Base-by-base conservation (phyloP, 2,888 invertebrate species). In the Dryobotodes eremita region DNA sequence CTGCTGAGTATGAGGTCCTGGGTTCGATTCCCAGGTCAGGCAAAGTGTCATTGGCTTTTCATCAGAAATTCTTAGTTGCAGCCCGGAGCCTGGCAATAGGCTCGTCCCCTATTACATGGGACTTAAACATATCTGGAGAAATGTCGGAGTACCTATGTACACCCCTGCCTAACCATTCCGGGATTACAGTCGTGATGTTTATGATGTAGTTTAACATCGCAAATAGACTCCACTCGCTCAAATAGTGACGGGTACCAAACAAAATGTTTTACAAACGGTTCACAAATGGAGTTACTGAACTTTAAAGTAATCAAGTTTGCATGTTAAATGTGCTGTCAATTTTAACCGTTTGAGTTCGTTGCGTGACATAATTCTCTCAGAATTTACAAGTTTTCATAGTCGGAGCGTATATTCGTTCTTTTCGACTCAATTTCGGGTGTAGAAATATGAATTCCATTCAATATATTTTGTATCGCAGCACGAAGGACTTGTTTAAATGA, bases 321-420 rank as follows among this genome's bases (percentile, higher is more conserved):
- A 77, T 77, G 31, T 68, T 66, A 8, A 77, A 62, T 31, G 42
- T 78, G 20, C 68, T 78, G 79, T 68, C 66, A 83, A 68, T 77
- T 55, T 78, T n/a, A 55, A 48, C 20, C 42, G 36, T 62, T 59
- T 62, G 26, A 42, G 17, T 50, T 62, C 55, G 13, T 36, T 53
- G 50, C 20, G 48, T 55, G 61, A 10, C 53, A 48, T 42, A 48
- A 62, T 42, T 48, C 65, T 4, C 46, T 36, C 50, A 55, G 3
- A 75, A 64, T 79, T 73, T 75, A 50, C 61, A 55, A 75, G 11
- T 31, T 20, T 48, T 8, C n/a, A 36, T 23, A 55, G 48, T 53
- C 23, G 2, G 4, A 64, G 57, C 48, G 26, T 55, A 48, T 73
- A 73, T 55, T 75, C 73, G 61, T 53, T 64, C 20, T 26, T 42